Conservation (phyloP, 2,888 invertebrate species). For the Parelbella ahira region DNA sequence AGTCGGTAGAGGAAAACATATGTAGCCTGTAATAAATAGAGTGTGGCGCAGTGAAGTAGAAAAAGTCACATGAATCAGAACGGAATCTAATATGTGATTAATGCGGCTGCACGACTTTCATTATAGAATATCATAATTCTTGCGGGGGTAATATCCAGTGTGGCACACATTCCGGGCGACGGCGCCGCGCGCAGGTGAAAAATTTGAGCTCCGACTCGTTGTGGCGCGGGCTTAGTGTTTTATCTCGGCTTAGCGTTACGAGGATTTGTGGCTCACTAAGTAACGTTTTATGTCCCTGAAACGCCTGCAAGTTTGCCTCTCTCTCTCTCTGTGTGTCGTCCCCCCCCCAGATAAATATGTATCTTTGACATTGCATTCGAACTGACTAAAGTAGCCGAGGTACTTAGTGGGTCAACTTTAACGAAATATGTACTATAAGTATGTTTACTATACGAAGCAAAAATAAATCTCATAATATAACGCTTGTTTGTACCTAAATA, state of each 20-base stretch:
- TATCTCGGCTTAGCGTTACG: conserved; percentile 79
- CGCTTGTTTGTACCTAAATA: too few relatives aligned
- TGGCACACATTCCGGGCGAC: conserved; percentile 50
- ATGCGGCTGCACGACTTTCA: conserved; percentile 58
- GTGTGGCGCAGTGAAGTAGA: too few relatives aligned
- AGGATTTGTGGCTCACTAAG: conserved; percentile 79
- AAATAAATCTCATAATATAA: too few relatives aligned
- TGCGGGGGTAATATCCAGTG: conserved; percentile 69
- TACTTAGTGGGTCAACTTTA: too few relatives aligned
- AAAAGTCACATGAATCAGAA: conserved; percentile 14
- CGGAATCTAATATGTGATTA: conserved; percentile 36
- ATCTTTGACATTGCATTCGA: conserved; percentile 46
- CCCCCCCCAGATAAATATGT: conserved; percentile 67
- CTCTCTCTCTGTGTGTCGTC: conserved; percentile 30
- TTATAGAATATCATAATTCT: conserved; percentile 70
- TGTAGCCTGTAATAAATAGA: too few relatives aligned
- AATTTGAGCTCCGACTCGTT: conserved; percentile 67
- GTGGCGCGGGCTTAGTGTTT: conserved; percentile 75
- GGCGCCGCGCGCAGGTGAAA: conserved; percentile 68
- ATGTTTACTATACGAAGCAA: too few relatives aligned
- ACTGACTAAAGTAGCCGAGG: conserved; percentile 24
- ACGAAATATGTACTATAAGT: too few relatives aligned
- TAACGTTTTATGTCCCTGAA: conserved; percentile 76
- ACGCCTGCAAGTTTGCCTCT: conserved; percentile 67
- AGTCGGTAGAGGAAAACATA: too few relatives aligned